These are phyloP conservation scores for Eueremaeus valkanovi DNA, from an alignment of 2,888 invertebrate species.

Conservation along the genomic window DNA sequence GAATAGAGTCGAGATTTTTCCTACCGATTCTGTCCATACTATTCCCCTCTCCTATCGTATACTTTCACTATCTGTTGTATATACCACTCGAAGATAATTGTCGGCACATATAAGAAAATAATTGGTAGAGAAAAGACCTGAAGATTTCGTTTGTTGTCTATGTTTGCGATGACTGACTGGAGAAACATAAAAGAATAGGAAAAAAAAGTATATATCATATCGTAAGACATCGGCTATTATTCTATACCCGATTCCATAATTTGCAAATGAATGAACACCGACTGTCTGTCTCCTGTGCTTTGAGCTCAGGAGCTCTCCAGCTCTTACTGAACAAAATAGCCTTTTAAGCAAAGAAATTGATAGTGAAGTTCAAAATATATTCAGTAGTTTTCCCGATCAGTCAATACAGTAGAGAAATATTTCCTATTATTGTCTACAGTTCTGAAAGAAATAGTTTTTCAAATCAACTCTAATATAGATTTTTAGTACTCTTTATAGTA, in stretches of 20 bases:
- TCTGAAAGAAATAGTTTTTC: neutral
- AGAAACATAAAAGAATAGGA: neutral
- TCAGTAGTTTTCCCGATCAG: too few species aligned
- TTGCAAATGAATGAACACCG: conserved; percentile 21
- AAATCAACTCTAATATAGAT: neutral
- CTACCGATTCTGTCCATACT: too few species aligned
- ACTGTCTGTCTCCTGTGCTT: conserved; percentile 10
- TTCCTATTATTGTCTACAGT: too few species aligned
- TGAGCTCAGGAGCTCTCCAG: neutral
- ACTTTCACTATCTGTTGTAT: too few species aligned
- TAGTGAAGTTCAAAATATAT: neutral
- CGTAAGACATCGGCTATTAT: neutral
- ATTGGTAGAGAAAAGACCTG: neutral
- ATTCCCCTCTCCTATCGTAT: neutral
- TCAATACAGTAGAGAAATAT: neutral
- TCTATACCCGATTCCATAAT: neutral
- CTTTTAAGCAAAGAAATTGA: neutral
- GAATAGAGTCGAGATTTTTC: neutral
- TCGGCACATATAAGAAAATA: conserved; percentile 5
- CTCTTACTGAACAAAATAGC: neutral
- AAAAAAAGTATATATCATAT: neutral
- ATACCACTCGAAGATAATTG: neutral
- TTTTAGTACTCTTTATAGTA: neutral
- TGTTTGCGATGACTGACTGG: neutral
- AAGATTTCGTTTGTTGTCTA: neutral